Base-by-base conservation (phyloP, 1,140 invertebrate genomes). In the Polypedilum vanderplanki region DNA sequence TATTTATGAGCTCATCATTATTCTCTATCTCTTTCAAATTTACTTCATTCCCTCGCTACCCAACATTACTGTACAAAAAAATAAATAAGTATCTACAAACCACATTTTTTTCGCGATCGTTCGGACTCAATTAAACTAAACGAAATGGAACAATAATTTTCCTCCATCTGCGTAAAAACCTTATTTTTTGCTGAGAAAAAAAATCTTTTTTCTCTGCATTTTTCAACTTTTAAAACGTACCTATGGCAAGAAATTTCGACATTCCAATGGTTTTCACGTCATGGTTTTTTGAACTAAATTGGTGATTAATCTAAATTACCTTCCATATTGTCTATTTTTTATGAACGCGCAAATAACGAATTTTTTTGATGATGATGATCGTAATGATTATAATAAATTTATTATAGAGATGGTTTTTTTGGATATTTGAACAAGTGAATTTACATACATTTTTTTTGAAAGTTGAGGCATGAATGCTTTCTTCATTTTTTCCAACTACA, bases 281-380 rank as follows among this genome's bases (percentile, higher is more conserved):
- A 57, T 57, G 46, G 46, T 57, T n/a, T 33, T 33, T 33, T 57
- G 46, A 57, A n/a, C n/a, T n/a, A 57, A 57, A 57, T 57, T 57
- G 46, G 46, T 57, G 46, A 57, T 57, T 57, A 57, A 57, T 57
- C 46, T 57, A 57, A 57, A 57, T 57, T 57, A 57, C 46, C 46
- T 57, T 57, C 46, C 46, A 57, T 57, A 57, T n/a, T 57, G 46
- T 57, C 46, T 57, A 57, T 57, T 57, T n/a, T 57, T 57, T 57
- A n/a, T 57, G 46, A 33, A 33, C 24, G 24, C 24, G 24, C 24
- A 33, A 33, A 33, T 57, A n/a, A 57, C n/a, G 46, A 57, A 57
- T 57, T 57, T n/a, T n/a, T 0, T 12, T n/a, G 46, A 57, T 57
- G 46, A 57, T 57, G 46, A 46, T 46, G 41, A 46, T 46, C 41